Evolutionary conservation across 1,140 invertebrate genomes (phyloP).

Genomic region (Trachymyrmex cornetzi): DNA sequence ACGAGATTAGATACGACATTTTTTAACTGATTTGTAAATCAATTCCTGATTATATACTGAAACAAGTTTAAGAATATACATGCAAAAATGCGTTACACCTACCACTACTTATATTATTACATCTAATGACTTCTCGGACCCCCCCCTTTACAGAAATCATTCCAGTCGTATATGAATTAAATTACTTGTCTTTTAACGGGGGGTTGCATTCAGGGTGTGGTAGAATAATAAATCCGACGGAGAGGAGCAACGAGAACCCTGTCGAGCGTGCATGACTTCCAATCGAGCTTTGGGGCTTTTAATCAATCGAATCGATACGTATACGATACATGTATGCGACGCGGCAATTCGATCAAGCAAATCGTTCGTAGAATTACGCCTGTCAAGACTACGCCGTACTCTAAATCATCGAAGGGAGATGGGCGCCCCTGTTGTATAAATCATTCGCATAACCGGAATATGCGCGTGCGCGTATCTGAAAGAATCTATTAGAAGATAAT

Average conservation of each 20-base stretch:
- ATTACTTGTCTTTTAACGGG: slow-evolving; percentile 50
- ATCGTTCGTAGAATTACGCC: slow-evolving; percentile 80
- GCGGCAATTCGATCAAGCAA: slow-evolving; percentile 81
- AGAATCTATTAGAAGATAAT: slow-evolving; percentile 79
- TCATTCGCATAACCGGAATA: slow-evolving; percentile 47
- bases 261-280: slow-evolving; percentile 75
- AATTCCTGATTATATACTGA: background rate
- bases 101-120: slow-evolving; percentile 24
- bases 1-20: background rate
- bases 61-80: background rate
- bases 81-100: background rate
- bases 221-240: slow-evolving; percentile 66
- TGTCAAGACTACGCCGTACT: slow-evolving; percentile 35
- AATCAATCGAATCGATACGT: slow-evolving; percentile 81
- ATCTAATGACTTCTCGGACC: background rate
- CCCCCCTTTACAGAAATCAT: slow-evolving; percentile 26
- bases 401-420: slow-evolving; percentile 65
- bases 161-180: slow-evolving; percentile 61
- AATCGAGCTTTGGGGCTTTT: slow-evolving; percentile 76
- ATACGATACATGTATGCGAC: slow-evolving; percentile 70
- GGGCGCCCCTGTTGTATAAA: slow-evolving; percentile 56
- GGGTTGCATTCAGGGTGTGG: slow-evolving; percentile 28
- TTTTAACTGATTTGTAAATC: background rate
- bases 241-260: slow-evolving; percentile 50
- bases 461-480: slow-evolving; percentile 54